These are phyloP conservation scores for Abrostola triplasia DNA, from an alignment of 2,888 invertebrate genomes.

Conservation along the genomic window DNA sequence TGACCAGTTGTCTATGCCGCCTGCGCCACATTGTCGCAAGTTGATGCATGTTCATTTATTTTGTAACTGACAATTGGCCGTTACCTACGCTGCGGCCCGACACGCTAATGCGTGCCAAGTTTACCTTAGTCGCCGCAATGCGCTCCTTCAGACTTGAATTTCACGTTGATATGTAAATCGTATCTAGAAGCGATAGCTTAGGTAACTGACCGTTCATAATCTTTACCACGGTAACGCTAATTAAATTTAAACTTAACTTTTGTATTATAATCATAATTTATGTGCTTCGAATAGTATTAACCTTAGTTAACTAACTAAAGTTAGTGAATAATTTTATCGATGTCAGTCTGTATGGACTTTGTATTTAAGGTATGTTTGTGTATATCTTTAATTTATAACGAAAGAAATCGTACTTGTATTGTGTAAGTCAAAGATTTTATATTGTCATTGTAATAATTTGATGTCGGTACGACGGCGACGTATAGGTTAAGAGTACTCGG, in stretches of 20 bases:
- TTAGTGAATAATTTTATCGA: slow-evolving; percentile 44
- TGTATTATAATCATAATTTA: slow-evolving; percentile 34
- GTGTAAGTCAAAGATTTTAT: slow-evolving; percentile 49
- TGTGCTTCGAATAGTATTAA: slow-evolving; percentile 46
- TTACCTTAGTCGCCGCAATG: slow-evolving; percentile 36
- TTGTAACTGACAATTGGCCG: slow-evolving; percentile 26
- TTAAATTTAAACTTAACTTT: slow-evolving; percentile 22
- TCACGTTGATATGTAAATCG: not conserved
- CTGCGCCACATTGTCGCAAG: slow-evolving; percentile 8
- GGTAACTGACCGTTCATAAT: slow-evolving; percentile 4
- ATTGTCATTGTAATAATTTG: slow-evolving; percentile 57
- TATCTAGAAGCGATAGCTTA: too few relatives aligned
- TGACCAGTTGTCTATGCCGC: slow-evolving; percentile 11
- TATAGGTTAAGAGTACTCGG: slow-evolving; percentile 69
- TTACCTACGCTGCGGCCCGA: not conserved
- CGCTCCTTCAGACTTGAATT: slow-evolving; percentile 20
- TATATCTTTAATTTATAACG: slow-evolving; percentile 53
- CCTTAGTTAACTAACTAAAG: slow-evolving; percentile 44
- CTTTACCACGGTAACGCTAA: slow-evolving; percentile 42
- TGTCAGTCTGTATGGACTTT: slow-evolving; percentile 29
- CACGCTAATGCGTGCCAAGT: slow-evolving; percentile 37
- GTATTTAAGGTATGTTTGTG: slow-evolving; percentile 36
- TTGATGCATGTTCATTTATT: slow-evolving; percentile 35
- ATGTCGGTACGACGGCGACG: slow-evolving; percentile 61
- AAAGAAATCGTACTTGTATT: slow-evolving; percentile 60